These are phyloP conservation scores for Synanthedon formicaeformis DNA, from an alignment of 2,888 invertebrate species.

Conservation along the genomic window DNA sequence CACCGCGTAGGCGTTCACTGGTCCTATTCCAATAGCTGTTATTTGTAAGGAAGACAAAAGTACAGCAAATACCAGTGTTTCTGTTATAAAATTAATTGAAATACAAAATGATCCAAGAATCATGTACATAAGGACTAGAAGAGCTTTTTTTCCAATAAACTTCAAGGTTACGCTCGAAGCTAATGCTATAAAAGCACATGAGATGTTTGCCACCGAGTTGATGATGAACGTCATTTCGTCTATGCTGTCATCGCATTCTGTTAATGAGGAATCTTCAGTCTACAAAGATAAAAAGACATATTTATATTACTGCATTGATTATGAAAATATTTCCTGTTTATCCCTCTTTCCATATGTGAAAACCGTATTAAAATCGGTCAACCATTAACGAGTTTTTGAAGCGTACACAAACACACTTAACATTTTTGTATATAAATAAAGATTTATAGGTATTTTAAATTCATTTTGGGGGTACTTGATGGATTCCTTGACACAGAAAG, in stretches of 20 bases:
- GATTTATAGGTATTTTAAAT: too few relatives aligned
- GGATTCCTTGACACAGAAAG: too few relatives aligned
- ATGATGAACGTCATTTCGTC: slow-evolving; percentile 42
- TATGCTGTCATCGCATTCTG: slow-evolving; percentile 41
- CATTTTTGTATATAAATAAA: too few relatives aligned
- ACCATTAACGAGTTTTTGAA: too few relatives aligned
- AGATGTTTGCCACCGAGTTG: slow-evolving; percentile 36
- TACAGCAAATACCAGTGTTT: slow-evolving; percentile 43
- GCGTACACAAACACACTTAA: too few relatives aligned
- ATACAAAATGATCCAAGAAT: slow-evolving; percentile 40
- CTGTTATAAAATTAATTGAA: slow-evolving; percentile 45
- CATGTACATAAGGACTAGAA: slow-evolving; percentile 33
- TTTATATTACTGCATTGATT: too few relatives aligned
- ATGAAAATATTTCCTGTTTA: too few relatives aligned
- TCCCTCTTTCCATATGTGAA: too few relatives aligned
- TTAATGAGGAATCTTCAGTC: slow-evolving; percentile 9
- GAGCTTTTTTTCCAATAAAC: slow-evolving; percentile 46
- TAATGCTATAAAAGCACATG: slow-evolving; percentile 38
- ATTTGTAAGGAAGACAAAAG: slow-evolving; percentile 44
- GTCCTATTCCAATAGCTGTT: slow-evolving; percentile 45
- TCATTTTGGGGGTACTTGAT: too few relatives aligned
- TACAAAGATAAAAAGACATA: too few relatives aligned
- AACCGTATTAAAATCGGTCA: too few relatives aligned
- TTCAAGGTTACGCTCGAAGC: slow-evolving; percentile 40
- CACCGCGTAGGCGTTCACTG: slow-evolving; percentile 54